A percentile compares a stretch with the other conserved stretches of the same genome.
phyloP scores from a whole-genome alignment of 2,888 invertebrate genomes.

The Zelleria hepariella region DNA sequence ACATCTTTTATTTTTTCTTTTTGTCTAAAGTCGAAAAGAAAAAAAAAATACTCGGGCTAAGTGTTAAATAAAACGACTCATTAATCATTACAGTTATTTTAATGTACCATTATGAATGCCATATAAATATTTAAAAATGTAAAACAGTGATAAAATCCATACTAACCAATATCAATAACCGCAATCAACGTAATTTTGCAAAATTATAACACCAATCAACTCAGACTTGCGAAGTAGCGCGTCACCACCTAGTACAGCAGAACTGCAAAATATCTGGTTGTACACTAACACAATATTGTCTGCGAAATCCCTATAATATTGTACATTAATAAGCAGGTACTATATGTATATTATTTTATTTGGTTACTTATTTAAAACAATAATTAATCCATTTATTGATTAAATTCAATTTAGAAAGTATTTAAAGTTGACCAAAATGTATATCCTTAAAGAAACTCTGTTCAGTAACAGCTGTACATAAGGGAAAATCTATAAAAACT shows the following conservation, averaged over 20 bases:
- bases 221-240: conserved; percentile 18
- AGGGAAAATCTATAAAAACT: conserved; percentile 41
- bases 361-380: conserved; percentile 13
- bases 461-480: conserved; percentile 20
- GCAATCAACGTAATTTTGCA: conserved; percentile 49
- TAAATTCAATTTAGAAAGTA: neutral
- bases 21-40: too few species aligned
- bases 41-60: neutral
- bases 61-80: conserved; percentile 43
- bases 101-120: conserved; percentile 69
- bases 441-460: conserved; percentile 16
- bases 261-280: conserved; percentile 23
- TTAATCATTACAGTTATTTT: conserved; percentile 65
- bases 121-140: conserved; percentile 74
- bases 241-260: neutral
- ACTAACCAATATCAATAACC: conserved; percentile 59
- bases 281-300: neutral
- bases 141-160: conserved; percentile 74
- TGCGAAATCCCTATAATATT: conserved; percentile 28
- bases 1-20: neutral
- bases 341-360: too few species aligned
- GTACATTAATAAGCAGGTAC: conserved; percentile 59
- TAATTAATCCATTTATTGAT: neutral
- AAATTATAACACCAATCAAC: conserved; percentile 52
- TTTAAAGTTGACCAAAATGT: neutral